These are phyloP conservation scores for Heliconius hermathena DNA, from an alignment of 1,140 invertebrate genomes.

Conservation along the genomic window DNA sequence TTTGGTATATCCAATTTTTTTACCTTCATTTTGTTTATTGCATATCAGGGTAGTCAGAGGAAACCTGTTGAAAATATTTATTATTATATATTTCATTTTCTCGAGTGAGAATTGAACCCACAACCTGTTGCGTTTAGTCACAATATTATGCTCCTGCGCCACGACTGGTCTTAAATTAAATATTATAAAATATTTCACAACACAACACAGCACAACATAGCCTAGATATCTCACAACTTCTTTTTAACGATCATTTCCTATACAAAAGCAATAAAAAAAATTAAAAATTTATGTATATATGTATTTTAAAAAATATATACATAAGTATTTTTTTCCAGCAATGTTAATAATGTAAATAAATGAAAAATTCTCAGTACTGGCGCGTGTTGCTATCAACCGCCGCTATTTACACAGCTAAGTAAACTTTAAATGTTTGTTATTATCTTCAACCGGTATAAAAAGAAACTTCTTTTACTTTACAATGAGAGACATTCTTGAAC, in stretches of 20 bases:
- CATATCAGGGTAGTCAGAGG: too few relatives aligned
- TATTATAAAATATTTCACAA: too few relatives aligned
- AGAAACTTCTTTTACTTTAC: slow-evolving; percentile 15
- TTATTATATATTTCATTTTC: too few relatives aligned
- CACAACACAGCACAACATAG: too few relatives aligned
- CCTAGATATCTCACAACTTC: too few relatives aligned
- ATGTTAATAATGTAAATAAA: slow-evolving; percentile 50
- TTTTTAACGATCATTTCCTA: background rate
- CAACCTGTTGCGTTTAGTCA: too few relatives aligned
- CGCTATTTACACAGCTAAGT: slow-evolving; percentile 76
- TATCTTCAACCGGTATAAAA: slow-evolving; percentile 52
- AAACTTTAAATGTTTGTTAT: slow-evolving; percentile 62
- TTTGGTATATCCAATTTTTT: too few relatives aligned
- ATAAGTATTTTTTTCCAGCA: slow-evolving; percentile 28
- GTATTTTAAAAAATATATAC: background rate
- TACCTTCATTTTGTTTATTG: too few relatives aligned
- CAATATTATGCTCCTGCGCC: too few relatives aligned
- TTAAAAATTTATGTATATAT: background rate
- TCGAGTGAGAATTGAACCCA: too few relatives aligned
- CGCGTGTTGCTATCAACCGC: slow-evolving; percentile 67
- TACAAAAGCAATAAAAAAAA: background rate
- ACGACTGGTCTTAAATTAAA: too few relatives aligned
- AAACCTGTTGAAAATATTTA: too few relatives aligned
- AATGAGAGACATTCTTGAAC: slow-evolving; percentile 18
- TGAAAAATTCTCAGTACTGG: slow-evolving; percentile 70